A percentile compares a stretch with the other conserved stretches of the same genome.
phyloP scores from a whole-genome alignment of 2,797 vertebrate genomes.

The Peromyscus aztecus region DNA sequence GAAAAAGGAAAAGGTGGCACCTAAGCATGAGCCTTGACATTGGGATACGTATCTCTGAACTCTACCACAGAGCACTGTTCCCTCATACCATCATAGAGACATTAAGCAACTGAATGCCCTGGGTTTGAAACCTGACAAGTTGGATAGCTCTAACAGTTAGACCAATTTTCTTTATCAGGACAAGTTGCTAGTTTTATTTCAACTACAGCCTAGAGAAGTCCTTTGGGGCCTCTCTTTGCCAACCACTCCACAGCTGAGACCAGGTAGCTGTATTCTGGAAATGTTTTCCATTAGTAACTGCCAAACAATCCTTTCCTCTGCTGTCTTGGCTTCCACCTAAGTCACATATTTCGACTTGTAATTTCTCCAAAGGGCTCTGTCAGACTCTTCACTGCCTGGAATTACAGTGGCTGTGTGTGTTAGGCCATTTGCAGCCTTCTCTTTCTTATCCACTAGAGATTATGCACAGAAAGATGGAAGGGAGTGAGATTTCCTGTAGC shows the following conservation, averaged over 20 bases:
- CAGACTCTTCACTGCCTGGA: conserved; percentile 62
- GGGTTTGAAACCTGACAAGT: background rate
- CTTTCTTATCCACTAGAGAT: conserved; percentile 37
- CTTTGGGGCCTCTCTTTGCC: background rate
- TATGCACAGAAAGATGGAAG: conserved; percentile 23
- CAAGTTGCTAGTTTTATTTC: conserved; percentile 15
- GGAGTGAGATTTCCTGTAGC: conserved; percentile 28
- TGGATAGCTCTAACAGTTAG: conserved; percentile 29
- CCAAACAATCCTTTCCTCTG: conserved; percentile 4
- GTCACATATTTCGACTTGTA: background rate
- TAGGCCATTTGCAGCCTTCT: conserved; percentile 32
- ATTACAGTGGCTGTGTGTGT: conserved; percentile 50
- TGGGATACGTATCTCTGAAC: background rate
- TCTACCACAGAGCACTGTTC: background rate
- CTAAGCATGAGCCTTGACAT: background rate
- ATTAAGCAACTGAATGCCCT: background rate
- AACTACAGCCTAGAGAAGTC: background rate
- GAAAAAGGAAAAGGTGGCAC: background rate
- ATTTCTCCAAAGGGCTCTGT: conserved; percentile 66
- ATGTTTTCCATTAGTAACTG: conserved; percentile 61
- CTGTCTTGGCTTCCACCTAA: conserved; percentile 11
- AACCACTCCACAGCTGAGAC: background rate
- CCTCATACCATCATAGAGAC: background rate
- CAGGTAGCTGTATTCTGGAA: conserved; percentile 26
- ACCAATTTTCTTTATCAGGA: conserved; percentile 21